Evolutionary conservation across 2,113 vertebrate genomes (phyloP).

Genomic region (Sisor rabdophorus): DNA sequence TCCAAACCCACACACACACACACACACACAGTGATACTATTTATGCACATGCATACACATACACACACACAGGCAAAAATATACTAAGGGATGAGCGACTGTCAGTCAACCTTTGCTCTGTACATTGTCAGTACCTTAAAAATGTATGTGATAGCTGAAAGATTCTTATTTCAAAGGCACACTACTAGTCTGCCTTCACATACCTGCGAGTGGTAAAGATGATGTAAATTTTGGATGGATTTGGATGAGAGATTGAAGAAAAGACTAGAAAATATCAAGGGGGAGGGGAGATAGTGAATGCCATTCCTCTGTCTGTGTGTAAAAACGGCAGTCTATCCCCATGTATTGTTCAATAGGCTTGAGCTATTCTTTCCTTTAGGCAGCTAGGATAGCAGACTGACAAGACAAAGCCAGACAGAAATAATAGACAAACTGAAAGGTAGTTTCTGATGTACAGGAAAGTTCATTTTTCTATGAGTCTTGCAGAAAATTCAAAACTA

Average conservation of each 20-base stretch:
- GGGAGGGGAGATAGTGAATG: slow-evolving; percentile 24
- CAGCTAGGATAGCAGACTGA: slow-evolving; percentile 23
- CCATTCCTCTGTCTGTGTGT: slow-evolving; percentile 16
- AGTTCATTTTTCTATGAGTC: slow-evolving; percentile 22
- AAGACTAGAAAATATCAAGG: slow-evolving; percentile 28
- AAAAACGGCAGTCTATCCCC: slow-evolving; percentile 10
- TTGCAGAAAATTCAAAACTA: slow-evolving; percentile 7
- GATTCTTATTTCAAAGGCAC: slow-evolving; percentile 31
- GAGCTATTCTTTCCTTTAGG: slow-evolving; percentile 26
- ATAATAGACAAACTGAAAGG: slow-evolving; percentile 13
- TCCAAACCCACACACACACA: slow-evolving; percentile 37
- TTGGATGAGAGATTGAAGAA: slow-evolving; percentile 19
- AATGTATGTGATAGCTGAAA: slow-evolving; percentile 55
- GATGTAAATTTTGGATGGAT: slow-evolving; percentile 27
- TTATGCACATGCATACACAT: slow-evolving; percentile 37
- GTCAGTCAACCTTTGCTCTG: slow-evolving; percentile 69
- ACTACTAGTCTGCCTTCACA: slow-evolving; percentile 38
- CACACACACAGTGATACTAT: slow-evolving; percentile 12
- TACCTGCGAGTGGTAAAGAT: slow-evolving; percentile 29
- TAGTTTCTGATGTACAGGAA: slow-evolving; percentile 19
- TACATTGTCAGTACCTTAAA: slow-evolving; percentile 69
- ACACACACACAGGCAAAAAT: slow-evolving; percentile 42
- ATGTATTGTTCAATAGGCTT: slow-evolving; percentile 22
- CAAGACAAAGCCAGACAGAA: slow-evolving; percentile 26
- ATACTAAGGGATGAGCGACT: slow-evolving; percentile 45